Conservation (phyloP, 2,888 invertebrate genomes). For the Colletes collaris region DNA sequence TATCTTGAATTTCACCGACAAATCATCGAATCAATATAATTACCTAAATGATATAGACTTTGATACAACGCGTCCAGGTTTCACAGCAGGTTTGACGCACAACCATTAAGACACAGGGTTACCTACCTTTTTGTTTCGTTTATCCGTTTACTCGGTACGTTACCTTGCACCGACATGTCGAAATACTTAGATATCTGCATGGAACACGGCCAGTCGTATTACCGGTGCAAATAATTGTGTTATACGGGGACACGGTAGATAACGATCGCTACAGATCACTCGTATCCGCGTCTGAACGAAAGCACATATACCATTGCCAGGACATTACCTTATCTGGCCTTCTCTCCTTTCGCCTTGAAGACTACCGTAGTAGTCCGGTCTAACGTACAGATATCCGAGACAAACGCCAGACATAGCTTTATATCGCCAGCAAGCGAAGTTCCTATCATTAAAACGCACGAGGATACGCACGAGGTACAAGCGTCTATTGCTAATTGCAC, state of each 20-base stretch:
- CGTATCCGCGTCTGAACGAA: slow-evolving; percentile 71
- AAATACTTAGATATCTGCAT: slow-evolving; percentile 58
- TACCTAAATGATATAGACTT: slow-evolving; percentile 12
- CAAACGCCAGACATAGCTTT: slow-evolving; percentile 27
- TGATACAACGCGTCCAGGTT: slow-evolving; percentile 23
- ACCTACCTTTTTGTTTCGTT: not conserved
- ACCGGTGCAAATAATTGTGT: slow-evolving; percentile 72
- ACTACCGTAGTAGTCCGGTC: slow-evolving; percentile 29
- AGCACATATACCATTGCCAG: slow-evolving; percentile 64
- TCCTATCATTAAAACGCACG: not conserved
- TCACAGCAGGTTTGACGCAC: slow-evolving; percentile 25
- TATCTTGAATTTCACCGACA: not conserved
- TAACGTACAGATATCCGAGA: slow-evolving; percentile 18
- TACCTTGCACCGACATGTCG: slow-evolving; percentile 45
- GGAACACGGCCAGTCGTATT: slow-evolving; percentile 61
- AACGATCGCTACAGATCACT: slow-evolving; percentile 68
- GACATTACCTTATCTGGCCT: slow-evolving; percentile 70
- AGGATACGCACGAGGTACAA: not conserved
- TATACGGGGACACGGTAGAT: slow-evolving; percentile 70
- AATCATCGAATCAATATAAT: slow-evolving; percentile 23
- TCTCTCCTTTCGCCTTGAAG: slow-evolving; percentile 68
- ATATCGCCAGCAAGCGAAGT: not conserved
- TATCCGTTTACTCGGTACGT: slow-evolving; percentile 3
- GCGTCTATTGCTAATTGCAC: slow-evolving; percentile 4
- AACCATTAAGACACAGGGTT: slow-evolving; percentile 20